Evolutionary conservation across 2,797 vertebrate species (phyloP).

Genomic region (Sebastolobus altivelis): DNA sequence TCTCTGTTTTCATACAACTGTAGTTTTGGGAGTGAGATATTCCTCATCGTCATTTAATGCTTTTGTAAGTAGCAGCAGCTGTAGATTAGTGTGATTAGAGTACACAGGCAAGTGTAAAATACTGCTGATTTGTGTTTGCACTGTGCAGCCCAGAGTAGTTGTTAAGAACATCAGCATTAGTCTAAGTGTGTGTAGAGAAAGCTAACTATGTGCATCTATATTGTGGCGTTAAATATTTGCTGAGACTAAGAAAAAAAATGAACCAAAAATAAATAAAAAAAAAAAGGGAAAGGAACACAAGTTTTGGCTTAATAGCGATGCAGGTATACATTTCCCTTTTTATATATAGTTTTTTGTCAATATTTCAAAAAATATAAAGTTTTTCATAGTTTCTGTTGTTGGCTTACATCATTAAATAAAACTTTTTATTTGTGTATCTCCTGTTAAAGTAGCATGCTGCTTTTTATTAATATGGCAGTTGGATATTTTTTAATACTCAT

Average conservation of each 20-base stretch:
- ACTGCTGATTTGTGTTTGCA: conserved; percentile 64
- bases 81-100: conserved; percentile 59
- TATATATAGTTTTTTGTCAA: conserved; percentile 84
- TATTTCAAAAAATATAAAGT: conserved; percentile 92
- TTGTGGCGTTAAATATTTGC: conserved; percentile 66
- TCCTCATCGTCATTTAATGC: conserved; percentile 53
- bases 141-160: conserved; percentile 68
- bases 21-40: conserved; percentile 58
- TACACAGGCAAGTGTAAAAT: conserved; percentile 59
- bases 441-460: conserved; percentile 87
- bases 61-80: conserved; percentile 78
- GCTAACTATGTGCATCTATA: conserved; percentile 68
- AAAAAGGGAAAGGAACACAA: conserved; percentile 76
- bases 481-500: conserved; percentile 85
- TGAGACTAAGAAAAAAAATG: conserved; percentile 55
- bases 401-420: conserved; percentile 88
- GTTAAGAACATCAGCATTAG: conserved; percentile 54
- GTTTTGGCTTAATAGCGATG: conserved; percentile 89
- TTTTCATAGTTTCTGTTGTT: conserved; percentile 86
- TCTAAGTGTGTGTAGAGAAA: conserved; percentile 68
- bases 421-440: conserved; percentile 88
- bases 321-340: conserved; percentile 86
- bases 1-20: conserved; percentile 51
- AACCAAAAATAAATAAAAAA: conserved; percentile 24
- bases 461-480: conserved; percentile 91